Evolutionary conservation across 2,888 invertebrate species (phyloP), one percentile per base, ranked within the genome.

Genomic region (Carcina quercana): DNA sequence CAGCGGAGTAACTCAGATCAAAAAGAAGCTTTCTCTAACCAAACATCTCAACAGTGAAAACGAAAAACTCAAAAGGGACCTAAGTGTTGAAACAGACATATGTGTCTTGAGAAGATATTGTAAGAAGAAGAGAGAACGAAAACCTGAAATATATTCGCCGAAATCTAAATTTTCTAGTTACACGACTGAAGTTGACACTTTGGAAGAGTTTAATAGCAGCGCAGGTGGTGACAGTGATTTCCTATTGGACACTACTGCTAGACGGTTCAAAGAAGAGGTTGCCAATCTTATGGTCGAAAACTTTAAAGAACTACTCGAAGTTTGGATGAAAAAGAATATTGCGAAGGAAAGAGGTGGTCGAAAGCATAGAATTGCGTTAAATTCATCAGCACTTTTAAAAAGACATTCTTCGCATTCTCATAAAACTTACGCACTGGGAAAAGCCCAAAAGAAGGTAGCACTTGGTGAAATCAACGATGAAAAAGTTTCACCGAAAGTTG

Each of bases 81-180:
- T 76, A 0, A 69, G 80, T 31, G 45, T 76, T 5, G 82, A 76
- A 54, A 82, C 82, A 1, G 71, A 73, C 29, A 42, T 68, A 8
- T 82, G 82, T 37, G 53, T 68, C 15, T 45, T 78, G 0, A 60
- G 74, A 38, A 59, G 72, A 27, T 56, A 64, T 40, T 66, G 46
- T 28, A 75, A 51, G 50, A 59, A 33, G 7, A 69, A 63, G 11
- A 24, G 40, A 59, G 49, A 17, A 54, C 50, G n/a, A 67, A 45
- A 47, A 19, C 50, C 3, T 55, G 50, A 4, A 42, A 43, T 11
- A 46, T 45, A 20, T 5, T 53, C 49, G 2, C 51, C 45, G 5
- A 67, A 62, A 38, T 63, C 62, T 2, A 66, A 48, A 40, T 62
- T 54, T 39, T 70, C 70, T 2, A 47, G 49, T 3, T 55, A 54